phyloP scores from a whole-genome alignment of 2,888 invertebrate genomes.

The Pterostichus niger region DNA sequence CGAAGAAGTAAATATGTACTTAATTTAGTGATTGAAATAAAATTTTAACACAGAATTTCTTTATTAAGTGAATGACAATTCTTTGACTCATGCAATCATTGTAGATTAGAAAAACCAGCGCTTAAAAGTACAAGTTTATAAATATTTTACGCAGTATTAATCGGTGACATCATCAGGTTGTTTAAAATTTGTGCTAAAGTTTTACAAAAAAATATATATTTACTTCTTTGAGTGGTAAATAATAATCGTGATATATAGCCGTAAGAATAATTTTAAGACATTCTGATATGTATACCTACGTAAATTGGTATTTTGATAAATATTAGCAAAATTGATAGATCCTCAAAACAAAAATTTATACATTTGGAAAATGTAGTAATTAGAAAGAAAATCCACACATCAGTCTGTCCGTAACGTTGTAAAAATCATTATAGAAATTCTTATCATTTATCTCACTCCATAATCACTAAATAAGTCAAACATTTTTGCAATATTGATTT shows the following conservation, averaged over 20 bases:
- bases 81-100: neutral
- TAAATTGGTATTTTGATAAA: constrained; percentile 64
- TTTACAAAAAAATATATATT: constrained; percentile 59
- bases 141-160: constrained; percentile 66
- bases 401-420: constrained; percentile 5
- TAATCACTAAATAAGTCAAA: neutral
- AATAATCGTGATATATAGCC: constrained; percentile 64
- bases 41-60: constrained; percentile 4
- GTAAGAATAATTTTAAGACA: constrained; percentile 64
- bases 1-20: constrained; percentile 32
- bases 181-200: constrained; percentile 64
- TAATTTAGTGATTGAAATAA: constrained; percentile 5
- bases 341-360: constrained; percentile 31
- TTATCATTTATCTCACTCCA: neutral
- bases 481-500: constrained; percentile 16
- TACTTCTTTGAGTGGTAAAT: constrained; percentile 62
- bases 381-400: constrained; percentile 33
- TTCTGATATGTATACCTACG: constrained; percentile 61
- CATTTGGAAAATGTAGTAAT: constrained; percentile 25
- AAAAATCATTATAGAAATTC: neutral
- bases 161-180: constrained; percentile 62
- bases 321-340: constrained; percentile 38
- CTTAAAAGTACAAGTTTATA: constrained; percentile 66
- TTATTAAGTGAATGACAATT: constrained; percentile 1
- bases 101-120: constrained; percentile 51